phyloP scores from a whole-genome alignment of 2,888 invertebrate genomes.

The Anticlea derivata region DNA sequence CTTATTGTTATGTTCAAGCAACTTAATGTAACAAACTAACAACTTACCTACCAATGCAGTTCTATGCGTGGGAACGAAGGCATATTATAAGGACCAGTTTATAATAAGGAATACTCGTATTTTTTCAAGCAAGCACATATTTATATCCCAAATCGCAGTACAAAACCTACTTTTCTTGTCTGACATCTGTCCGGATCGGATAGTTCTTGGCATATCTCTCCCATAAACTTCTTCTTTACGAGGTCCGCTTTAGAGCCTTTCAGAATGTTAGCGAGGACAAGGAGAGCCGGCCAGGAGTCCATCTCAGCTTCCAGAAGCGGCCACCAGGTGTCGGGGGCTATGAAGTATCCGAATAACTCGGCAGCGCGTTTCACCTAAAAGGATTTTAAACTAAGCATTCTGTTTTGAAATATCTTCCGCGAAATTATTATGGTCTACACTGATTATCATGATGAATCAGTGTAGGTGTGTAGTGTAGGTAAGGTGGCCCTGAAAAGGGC shows the following conservation, averaged over 20 bases:
- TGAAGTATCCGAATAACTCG: conserved; percentile 90
- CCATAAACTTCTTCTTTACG: conserved; percentile 66
- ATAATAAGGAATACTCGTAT: no score
- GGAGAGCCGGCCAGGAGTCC: conserved; percentile 80
- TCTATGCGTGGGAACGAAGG: no score
- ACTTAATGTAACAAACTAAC: no score
- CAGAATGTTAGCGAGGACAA: conserved; percentile 85
- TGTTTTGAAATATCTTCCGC: neutral
- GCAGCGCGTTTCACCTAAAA: conserved; percentile 86
- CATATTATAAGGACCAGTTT: no score
- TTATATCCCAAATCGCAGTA: no score
- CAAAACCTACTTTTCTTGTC: conserved; percentile 76
- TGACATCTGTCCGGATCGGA: conserved; percentile 85
- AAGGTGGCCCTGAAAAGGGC: no score
- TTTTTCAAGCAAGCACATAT: no score
- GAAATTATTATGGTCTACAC: no score
- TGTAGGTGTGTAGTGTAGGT: no score
- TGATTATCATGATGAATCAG: no score
- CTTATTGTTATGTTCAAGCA: no score
- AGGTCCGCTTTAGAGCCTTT: conserved; percentile 79
- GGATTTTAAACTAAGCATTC: neutral
- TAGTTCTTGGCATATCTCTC: conserved; percentile 83
- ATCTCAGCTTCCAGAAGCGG: conserved; percentile 86
- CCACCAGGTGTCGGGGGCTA: conserved; percentile 87
- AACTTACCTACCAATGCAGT: no score